phyloP scores from a whole-genome alignment of 2,797 vertebrate genomes.

The Lophius americanus region DNA sequence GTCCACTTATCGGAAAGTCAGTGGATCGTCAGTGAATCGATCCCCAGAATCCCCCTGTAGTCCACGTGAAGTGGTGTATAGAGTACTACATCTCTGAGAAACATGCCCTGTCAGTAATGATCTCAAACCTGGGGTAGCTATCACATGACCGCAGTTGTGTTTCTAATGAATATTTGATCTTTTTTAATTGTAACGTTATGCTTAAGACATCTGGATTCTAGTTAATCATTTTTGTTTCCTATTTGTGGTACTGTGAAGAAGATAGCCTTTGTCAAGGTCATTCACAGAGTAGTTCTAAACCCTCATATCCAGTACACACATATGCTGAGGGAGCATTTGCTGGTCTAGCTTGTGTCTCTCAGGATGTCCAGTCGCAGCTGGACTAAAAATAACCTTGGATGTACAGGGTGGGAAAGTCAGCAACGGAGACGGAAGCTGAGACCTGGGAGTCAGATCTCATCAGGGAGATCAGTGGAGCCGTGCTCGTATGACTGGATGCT shows the following conservation, averaged over 20 bases:
- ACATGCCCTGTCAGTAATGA: too few relatives aligned
- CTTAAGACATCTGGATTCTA: background rate
- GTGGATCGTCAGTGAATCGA: too few relatives aligned
- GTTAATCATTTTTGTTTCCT: background rate
- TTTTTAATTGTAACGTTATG: slow-evolving; percentile 4
- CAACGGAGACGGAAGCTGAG: slow-evolving; percentile 78
- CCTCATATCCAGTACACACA: slow-evolving; percentile 7
- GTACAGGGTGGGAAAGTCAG: slow-evolving; percentile 83
- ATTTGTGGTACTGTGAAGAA: background rate
- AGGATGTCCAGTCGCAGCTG: slow-evolving; percentile 78
- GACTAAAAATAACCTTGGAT: slow-evolving; percentile 82
- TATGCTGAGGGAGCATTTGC: slow-evolving; percentile 52
- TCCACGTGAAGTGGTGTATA: too few relatives aligned
- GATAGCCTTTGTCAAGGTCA: background rate
- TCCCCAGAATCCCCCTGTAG: too few relatives aligned
- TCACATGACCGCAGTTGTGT: background rate
- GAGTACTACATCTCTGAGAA: too few relatives aligned
- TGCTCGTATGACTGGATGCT: slow-evolving; percentile 64
- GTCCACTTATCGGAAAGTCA: too few relatives aligned
- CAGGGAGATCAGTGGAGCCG: slow-evolving; percentile 67
- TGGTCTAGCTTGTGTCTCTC: slow-evolving; percentile 63
- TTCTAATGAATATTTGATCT: background rate
- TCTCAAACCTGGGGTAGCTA: too few relatives aligned
- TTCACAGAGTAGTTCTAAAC: slow-evolving; percentile 13
- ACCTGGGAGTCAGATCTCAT: slow-evolving; percentile 78